Base-by-base conservation (phyloP, 2,113 vertebrate genomes). In the Nyctibius bracteatus region DNA sequence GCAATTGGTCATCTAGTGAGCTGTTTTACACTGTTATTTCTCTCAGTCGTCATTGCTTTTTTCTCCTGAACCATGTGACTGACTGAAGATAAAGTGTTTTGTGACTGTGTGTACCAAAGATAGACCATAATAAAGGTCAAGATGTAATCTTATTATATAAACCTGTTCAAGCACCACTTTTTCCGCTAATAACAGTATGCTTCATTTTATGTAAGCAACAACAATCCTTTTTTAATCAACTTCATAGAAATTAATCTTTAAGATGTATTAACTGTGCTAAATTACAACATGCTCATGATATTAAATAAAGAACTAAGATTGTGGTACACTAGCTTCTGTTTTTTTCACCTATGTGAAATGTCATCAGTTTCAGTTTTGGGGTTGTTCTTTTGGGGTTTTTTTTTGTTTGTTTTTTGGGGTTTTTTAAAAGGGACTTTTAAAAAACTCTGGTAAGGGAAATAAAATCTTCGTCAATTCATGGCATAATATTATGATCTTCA, bases 401-500 rank as follows among this genome's bases (percentile, higher is more conserved):
- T 3, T 27, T 16, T n/a, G 11, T 10, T 19, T 20, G 11, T 14
- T 8, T 17, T 18, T 35, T n/a, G 47, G n/a, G 31, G n/a, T 37
- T 55, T 31, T 24, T 59, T 13, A 20, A 10, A 81, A 28, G 1
- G 4, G 1, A 2, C 4, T 35, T 94, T 67, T 15, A 31, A 88
- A 85, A 92, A 52, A 22, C 41, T 47, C 20, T 93, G 37, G 54
- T 88, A 95, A 92, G 35, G 54, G 82, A 92, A 96, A 88, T 96
- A 95, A 88, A 47, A 86, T 91, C 70, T 95, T 97, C 96, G 86
- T 95, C 66, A 92, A 77, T 95, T 95, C 58, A 93, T 35, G 47
- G 44, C 23, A 75, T 84, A 96, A 92, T 91, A 92, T 94, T 91
- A 80, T 78, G 49, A 95, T 59, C 67, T 95, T 92, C 83, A 80